phyloP scores from a whole-genome alignment of 2,888 invertebrate genomes.

The Nephrocerus scutellatus region DNA sequence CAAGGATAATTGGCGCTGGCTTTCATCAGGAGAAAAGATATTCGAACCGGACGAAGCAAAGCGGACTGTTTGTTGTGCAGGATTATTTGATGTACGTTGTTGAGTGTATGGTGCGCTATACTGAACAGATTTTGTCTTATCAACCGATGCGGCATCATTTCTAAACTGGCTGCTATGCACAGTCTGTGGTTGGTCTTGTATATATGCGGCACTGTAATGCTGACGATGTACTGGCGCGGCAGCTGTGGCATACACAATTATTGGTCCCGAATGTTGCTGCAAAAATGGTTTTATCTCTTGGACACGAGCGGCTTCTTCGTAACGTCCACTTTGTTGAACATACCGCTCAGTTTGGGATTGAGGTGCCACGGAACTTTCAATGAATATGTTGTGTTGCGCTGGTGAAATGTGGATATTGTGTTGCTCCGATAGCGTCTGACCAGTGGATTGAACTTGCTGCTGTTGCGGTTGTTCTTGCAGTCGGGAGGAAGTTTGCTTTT shows the following conservation, averaged over 20 bases:
- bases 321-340: slow-evolving; percentile 10
- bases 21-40: too few species aligned
- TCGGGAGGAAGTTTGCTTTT: slow-evolving; percentile 34
- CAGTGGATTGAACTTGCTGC: slow-evolving; percentile 11
- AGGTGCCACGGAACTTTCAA: slow-evolving; percentile 22
- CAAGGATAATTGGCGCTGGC: too few species aligned
- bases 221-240: too few species aligned
- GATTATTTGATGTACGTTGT: too few species aligned
- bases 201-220: too few species aligned
- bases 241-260: slow-evolving; percentile 31
- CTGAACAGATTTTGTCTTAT: slow-evolving; percentile 29
- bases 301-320: slow-evolving; percentile 30
- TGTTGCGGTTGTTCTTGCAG: slow-evolving; percentile 26
- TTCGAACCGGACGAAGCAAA: too few species aligned
- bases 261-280: slow-evolving; percentile 26
- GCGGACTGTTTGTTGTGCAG: too few species aligned
- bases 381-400: slow-evolving; percentile 38
- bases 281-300: slow-evolving; percentile 33
- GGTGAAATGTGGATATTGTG: slow-evolving; percentile 38
- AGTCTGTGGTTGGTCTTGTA: too few species aligned
- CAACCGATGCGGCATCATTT: slow-evolving; percentile 6
- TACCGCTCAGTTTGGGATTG: slow-evolving; percentile 7
- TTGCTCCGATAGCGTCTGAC: slow-evolving; percentile 30
- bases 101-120: slow-evolving; percentile 39
- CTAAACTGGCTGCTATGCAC: slow-evolving; percentile 13